Evolutionary conservation across 1,140 invertebrate species (phyloP).

Genomic region (Drosophila pseudoananassae): DNA sequence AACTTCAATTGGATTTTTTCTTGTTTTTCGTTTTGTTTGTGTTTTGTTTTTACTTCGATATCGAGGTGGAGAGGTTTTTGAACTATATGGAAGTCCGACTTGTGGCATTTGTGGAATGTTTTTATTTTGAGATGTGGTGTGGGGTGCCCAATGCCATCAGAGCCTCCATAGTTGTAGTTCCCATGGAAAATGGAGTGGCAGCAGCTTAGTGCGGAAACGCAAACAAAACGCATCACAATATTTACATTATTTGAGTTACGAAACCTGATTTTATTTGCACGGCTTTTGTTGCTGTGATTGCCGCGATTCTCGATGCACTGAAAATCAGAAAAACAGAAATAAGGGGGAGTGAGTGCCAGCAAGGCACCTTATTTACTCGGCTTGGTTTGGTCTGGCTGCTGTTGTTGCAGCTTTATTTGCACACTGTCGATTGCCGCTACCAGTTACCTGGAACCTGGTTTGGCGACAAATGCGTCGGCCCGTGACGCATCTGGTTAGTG

Average conservation of each 20-base stretch:
- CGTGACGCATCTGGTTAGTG: conserved; percentile 67
- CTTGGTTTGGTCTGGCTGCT: conserved; percentile 2
- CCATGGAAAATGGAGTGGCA: conserved; percentile 4
- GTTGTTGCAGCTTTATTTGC: conserved; percentile 53
- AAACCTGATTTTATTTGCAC: conserved; percentile 51
- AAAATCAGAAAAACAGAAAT: neutral
- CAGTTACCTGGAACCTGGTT: conserved; percentile 13
- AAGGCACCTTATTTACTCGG: conserved; percentile 20
- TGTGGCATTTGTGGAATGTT: conserved; percentile 47
- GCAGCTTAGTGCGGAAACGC: conserved; percentile 50
- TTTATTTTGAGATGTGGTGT: conserved; percentile 1
- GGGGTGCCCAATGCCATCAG: conserved; percentile 46
- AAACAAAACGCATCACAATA: conserved; percentile 53
- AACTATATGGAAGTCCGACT: conserved; percentile 40
- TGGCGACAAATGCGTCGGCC: conserved; percentile 18
- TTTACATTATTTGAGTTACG: conserved; percentile 60
- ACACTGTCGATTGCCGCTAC: conserved; percentile 27
- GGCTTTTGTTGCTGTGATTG: conserved; percentile 9
- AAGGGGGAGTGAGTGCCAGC: neutral
- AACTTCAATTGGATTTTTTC: conserved; percentile 69
- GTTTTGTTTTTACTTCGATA: conserved; percentile 22
- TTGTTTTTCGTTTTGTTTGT: conserved; percentile 17
- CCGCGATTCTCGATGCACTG: conserved; percentile 12
- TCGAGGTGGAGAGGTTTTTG: conserved; percentile 67
- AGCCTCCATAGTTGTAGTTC: neutral